Percentiles rank a stretch among this genome's conserved stretches.
Conservation (phyloP, 1,140 invertebrate genomes). For the Listronotus oregonensis region DNA sequence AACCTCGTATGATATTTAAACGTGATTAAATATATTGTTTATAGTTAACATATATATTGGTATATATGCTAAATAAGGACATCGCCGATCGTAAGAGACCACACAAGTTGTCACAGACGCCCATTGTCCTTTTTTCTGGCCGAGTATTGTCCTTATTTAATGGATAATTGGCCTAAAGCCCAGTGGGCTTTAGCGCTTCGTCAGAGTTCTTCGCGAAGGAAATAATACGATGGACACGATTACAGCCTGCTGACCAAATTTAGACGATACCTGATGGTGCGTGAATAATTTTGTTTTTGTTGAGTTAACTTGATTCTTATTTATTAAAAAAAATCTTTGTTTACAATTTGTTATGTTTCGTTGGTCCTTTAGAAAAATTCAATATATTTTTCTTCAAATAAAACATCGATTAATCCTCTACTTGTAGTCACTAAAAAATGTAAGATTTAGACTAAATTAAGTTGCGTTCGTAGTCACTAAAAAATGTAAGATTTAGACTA, state of each 20-base stretch:
- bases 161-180: slow-evolving; percentile 10
- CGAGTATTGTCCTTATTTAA: slow-evolving; percentile 6
- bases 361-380: no score
- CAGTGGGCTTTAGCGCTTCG: slow-evolving; percentile 6
- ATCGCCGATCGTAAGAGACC: slow-evolving; percentile 5
- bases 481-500: no score
- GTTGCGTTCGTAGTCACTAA: no score
- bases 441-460: no score
- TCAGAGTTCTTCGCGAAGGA: background rate
- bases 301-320: background rate
- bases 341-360: no score
- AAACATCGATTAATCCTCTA: no score
- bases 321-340: no score
- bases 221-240: slow-evolving; percentile 4
- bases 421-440: no score
- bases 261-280: background rate
- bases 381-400: no score
- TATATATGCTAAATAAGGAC: slow-evolving; percentile 3
- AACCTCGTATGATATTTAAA: no score
- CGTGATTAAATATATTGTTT: no score
- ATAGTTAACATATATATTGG: no score
- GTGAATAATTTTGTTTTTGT: slow-evolving; percentile 6
- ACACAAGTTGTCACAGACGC: slow-evolving; percentile 5
- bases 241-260: background rate
- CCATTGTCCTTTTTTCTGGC: slow-evolving; percentile 6